Percentiles rank a stretch among this genome's conserved stretches.
Conservation (phyloP, 2,888 invertebrate genomes). For the Calameuta filiformis region DNA sequence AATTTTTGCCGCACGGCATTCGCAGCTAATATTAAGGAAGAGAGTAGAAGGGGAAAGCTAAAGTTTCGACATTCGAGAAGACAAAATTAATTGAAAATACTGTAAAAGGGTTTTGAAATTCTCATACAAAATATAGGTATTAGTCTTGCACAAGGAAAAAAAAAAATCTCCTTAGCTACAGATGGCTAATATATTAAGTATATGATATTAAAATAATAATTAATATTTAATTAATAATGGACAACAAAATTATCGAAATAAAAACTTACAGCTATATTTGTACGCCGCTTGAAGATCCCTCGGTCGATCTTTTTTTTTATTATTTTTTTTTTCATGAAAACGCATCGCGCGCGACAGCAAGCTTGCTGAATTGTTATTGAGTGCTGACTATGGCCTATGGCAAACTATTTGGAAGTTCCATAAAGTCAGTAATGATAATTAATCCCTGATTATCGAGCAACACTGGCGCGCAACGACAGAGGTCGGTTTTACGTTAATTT, state of each 20-base stretch:
- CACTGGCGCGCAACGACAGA: slow-evolving; percentile 16
- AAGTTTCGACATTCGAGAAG: too few relatives aligned
- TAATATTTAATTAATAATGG: slow-evolving; percentile 28
- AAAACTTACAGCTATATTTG: slow-evolving; percentile 54
- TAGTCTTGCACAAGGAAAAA: slow-evolving; percentile 31
- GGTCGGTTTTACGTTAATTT: slow-evolving; percentile 5
- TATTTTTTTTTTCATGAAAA: too few relatives aligned
- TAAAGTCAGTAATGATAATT: too few relatives aligned
- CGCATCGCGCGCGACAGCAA: too few relatives aligned
- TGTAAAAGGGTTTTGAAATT: slow-evolving; percentile 13
- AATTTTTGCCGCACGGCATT: too few relatives aligned
- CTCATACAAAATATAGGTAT: slow-evolving; percentile 25
- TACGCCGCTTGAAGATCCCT: slow-evolving; percentile 47
- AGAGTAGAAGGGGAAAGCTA: too few relatives aligned
- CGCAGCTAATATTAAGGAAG: too few relatives aligned
- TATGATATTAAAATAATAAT: slow-evolving; percentile 32
- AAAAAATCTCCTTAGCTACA: slow-evolving; percentile 19
- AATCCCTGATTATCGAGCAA: too few relatives aligned
- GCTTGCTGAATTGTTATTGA: too few relatives aligned
- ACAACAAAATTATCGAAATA: slow-evolving; percentile 34
- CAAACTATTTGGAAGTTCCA: too few relatives aligned
- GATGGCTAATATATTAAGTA: slow-evolving; percentile 29
- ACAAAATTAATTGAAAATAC: too few relatives aligned
- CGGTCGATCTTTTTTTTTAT: not conserved
- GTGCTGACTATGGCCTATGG: too few relatives aligned